Evolutionary conservation across 1,140 invertebrate genomes (phyloP), one percentile per base, ranked within the genome.

Genomic region (Drosophila tsacasi): DNA sequence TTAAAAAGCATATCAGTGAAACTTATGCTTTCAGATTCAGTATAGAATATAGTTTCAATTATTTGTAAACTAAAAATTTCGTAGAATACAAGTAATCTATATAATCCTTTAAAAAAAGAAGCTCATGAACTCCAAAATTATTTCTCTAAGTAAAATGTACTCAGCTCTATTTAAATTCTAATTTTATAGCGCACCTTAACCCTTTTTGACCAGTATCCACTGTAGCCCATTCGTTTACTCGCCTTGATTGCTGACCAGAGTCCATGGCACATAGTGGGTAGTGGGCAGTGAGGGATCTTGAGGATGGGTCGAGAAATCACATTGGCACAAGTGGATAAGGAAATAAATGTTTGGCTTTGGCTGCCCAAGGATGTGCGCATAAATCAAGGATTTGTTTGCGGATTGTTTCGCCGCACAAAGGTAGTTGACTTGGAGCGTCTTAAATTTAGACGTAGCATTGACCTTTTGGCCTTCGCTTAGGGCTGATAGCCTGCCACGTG

Each of bases 361-460:
- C 69, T 78, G 81, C 75, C 83, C 69, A 78, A 85, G 81, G 89
- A 91, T 89, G 85, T 83, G 86, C 78, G 85, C 85, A 92, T 92
- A 92, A 92, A 92, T 92, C 90, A 92, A 92, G 90, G 90, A 92
- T 92, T 92, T 92, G 85, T 92, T 92, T 92, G 86, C 79, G 85
- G 85, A 90, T 90, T 90, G 65, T 74, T 85, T 87, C 42, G 35
- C 49, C 46, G 50, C 35, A 42, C 54, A 76, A 81, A 87, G 84
- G 73, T 84, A 89, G 77, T 78, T 89, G 72, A 83, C 77, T 86
- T 79, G 59, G 52, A 63, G 55, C 23, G 76, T 59, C 68, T 79
- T 72, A 61, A 72, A 79, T 79, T 79, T 79, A 79, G 76, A 79
- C 47, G 47, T 66, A 79, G 77, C 80, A 90, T 81, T 90, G 85